Evolutionary conservation across 2,113 vertebrate species (phyloP).

Genomic region (Gadus macrocephalus): DNA sequence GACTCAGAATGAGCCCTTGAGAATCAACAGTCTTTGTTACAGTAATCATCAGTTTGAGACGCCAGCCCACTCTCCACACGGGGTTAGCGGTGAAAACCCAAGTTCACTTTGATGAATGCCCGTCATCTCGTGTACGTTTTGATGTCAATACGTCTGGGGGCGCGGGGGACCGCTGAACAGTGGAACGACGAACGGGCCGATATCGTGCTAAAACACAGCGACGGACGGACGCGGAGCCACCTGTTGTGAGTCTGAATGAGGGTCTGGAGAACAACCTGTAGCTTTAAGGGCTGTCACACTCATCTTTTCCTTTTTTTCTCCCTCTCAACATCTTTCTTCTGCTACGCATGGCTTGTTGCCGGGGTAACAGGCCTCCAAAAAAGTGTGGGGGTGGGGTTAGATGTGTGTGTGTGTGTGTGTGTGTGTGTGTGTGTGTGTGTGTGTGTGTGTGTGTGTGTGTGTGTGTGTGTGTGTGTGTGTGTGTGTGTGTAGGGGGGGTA

Average conservation of each 20-base stretch:
- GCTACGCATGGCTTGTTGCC: slow-evolving; percentile 64
- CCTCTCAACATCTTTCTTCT: slow-evolving; percentile 50
- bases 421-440: too few relatives aligned
- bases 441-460: too few relatives aligned
- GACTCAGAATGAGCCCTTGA: too few relatives aligned
- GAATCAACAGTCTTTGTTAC: too few relatives aligned
- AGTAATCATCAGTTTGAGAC: too few relatives aligned
- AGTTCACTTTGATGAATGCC: not conserved
- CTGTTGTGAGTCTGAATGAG: not conserved
- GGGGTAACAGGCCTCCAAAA: slow-evolving; percentile 61
- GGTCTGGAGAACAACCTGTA: slow-evolving; percentile 31
- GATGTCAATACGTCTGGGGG: not conserved
- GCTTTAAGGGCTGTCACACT: slow-evolving; percentile 53
- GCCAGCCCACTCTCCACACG: too few relatives aligned
- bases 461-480: too few relatives aligned
- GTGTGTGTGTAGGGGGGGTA: not conserved
- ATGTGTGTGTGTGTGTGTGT: too few relatives aligned
- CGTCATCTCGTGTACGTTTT: not conserved
- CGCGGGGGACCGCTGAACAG: not conserved
- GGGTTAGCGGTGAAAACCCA: too few relatives aligned
- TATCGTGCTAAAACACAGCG: not conserved
- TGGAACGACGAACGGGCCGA: not conserved
- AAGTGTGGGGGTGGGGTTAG: not conserved
- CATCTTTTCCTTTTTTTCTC: slow-evolving; percentile 54
- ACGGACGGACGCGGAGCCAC: not conserved